Percentiles rank a stretch among this genome's conserved stretches.
Conservation (phyloP, 2,888 invertebrate species). For the Drosophila recens region DNA sequence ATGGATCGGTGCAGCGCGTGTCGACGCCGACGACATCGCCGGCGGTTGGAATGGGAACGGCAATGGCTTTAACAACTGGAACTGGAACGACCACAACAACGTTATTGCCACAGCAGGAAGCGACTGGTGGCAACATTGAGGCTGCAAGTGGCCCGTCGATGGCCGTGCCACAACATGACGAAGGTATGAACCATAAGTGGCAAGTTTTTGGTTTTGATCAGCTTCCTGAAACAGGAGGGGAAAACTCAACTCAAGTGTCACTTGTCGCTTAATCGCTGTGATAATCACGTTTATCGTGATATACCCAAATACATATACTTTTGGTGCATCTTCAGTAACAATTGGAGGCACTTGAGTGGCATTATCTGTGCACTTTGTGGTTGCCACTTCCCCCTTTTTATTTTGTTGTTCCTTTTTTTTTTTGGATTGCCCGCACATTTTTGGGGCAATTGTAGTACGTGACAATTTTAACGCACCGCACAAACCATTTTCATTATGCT, state of each 20-base stretch:
- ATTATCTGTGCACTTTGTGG: conserved; percentile 52
- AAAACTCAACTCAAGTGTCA: conserved; percentile 62
- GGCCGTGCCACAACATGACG: conserved; percentile 47
- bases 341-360: conserved; percentile 51
- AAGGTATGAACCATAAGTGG: conserved; percentile 65
- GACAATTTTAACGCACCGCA: conserved; percentile 74
- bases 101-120: conserved; percentile 68
- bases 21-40: conserved; percentile 62
- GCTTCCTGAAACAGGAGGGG: conserved; percentile 24
- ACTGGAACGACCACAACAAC: conserved; percentile 47
- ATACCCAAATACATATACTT: conserved; percentile 14
- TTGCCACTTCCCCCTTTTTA: conserved; percentile 23
- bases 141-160: conserved; percentile 40
- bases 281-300: conserved; percentile 75
- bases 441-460: conserved; percentile 61
- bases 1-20: conserved; percentile 83
- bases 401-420: conserved; percentile 19
- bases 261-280: conserved; percentile 76
- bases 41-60: conserved; percentile 21
- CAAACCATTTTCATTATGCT: conserved; percentile 39
- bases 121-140: conserved; percentile 38
- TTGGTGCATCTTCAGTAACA: conserved; percentile 21
- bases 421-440: conserved; percentile 49
- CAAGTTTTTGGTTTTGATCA: conserved; percentile 26
- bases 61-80: conserved; percentile 25